phyloP scores from a whole-genome alignment of 2,888 invertebrate species.

The Coecobrya sp. region DNA sequence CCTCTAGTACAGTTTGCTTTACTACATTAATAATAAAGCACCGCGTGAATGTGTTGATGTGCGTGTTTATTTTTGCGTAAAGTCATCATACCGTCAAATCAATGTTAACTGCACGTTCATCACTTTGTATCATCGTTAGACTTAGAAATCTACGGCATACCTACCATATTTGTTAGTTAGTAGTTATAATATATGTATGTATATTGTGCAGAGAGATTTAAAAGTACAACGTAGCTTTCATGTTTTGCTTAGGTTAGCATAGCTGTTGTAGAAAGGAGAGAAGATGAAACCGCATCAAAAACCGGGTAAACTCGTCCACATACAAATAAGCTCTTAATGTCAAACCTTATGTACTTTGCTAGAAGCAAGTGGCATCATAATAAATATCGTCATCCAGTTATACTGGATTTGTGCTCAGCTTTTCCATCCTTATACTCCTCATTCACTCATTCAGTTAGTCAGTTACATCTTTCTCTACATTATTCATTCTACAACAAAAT shows the following conservation, averaged over 20 bases:
- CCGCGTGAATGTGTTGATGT: background rate
- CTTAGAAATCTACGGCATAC: no score
- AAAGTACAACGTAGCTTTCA: background rate
- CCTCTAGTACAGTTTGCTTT: no score
- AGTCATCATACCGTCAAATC: background rate
- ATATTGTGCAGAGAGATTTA: background rate
- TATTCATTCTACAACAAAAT: conserved; percentile 58
- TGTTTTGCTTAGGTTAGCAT: conserved; percentile 16
- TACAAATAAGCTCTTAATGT: conserved; percentile 73
- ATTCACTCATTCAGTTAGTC: background rate
- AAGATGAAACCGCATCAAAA: conserved; percentile 70
- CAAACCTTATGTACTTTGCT: conserved; percentile 28
- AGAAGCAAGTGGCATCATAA: conserved; percentile 30
- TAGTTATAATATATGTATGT: background rate
- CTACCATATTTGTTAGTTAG: background rate
- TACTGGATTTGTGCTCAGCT: background rate
- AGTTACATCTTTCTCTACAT: conserved; percentile 48
- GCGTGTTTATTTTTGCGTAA: background rate
- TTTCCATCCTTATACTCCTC: conserved; percentile 4
- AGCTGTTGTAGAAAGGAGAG: background rate
- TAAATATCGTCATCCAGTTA: conserved; percentile 13
- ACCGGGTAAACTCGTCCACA: conserved; percentile 68
- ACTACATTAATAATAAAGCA: background rate
- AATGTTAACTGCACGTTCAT: background rate
- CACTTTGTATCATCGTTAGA: background rate